Percentiles rank a stretch among this genome's conserved stretches.
Conservation (phyloP, 1,140 invertebrate genomes). For the Diorhabda sublineata region DNA sequence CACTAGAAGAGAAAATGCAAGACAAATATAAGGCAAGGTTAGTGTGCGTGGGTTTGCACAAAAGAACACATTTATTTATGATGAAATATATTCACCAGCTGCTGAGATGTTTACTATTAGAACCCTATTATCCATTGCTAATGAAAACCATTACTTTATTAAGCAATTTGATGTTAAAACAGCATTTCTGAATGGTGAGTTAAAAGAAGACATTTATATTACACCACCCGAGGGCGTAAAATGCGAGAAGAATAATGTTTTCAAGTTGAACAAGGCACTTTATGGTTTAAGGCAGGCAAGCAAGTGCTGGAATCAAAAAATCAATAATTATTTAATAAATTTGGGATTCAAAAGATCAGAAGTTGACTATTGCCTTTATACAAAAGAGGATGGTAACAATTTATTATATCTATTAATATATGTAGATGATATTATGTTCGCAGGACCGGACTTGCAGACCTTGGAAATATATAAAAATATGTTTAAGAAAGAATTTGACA, state of each 20-base stretch:
- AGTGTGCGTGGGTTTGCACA: constrained; percentile 41
- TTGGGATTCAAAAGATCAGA: constrained; percentile 1
- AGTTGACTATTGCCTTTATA: background rate
- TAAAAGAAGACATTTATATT: constrained; percentile 33
- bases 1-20: constrained; percentile 18
- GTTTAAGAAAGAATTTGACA: background rate
- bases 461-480: background rate
- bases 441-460: background rate
- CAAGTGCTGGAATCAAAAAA: background rate
- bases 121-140: constrained; percentile 4
- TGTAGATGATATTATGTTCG: background rate
- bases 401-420: background rate
- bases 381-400: background rate
- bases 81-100: constrained; percentile 9
- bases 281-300: constrained; percentile 4
- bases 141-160: constrained; percentile 6
- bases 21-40: constrained; percentile 44
- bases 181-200: constrained; percentile 22
- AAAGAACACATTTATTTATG: background rate
- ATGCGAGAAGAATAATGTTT: background rate
- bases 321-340: background rate
- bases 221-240: constrained; percentile 12
- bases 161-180: constrained; percentile 11
- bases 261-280: background rate
- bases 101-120: constrained; percentile 9